A percentile compares a stretch with the other conserved stretches of the same genome.
These are phyloP conservation scores for Mormyrops attenuatus DNA, from an alignment of 2,797 vertebrate genomes.

Conservation along the genomic window DNA sequence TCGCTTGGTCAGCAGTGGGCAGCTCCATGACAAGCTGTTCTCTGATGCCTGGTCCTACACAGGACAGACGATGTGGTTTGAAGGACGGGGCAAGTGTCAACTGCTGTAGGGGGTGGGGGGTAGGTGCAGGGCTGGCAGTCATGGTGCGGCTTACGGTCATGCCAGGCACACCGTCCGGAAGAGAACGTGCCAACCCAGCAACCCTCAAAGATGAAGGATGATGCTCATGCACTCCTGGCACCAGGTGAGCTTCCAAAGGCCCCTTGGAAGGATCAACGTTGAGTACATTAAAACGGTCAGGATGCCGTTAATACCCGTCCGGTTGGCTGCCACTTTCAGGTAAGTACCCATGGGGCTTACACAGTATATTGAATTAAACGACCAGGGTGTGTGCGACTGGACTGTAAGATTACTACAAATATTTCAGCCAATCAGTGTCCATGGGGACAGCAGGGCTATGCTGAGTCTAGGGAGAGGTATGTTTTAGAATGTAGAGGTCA, in stretches of 20 bases:
- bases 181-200: neutral
- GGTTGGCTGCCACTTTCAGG: slow-evolving; percentile 10
- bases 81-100: neutral
- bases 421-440: slow-evolving; percentile 12
- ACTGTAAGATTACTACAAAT: neutral
- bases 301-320: slow-evolving; percentile 35
- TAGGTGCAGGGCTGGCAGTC: neutral
- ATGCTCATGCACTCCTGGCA: neutral
- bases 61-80: neutral
- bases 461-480: neutral
- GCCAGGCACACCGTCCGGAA: neutral
- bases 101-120: neutral
- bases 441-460: neutral
- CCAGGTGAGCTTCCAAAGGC: neutral
- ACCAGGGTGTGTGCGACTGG: neutral
- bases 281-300: slow-evolving; percentile 57
- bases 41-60: neutral
- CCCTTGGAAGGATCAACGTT: neutral
- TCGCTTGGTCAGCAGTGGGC: neutral
- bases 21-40: neutral
- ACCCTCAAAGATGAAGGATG: neutral
- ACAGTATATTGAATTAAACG: slow-evolving; percentile 29
- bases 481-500: neutral
- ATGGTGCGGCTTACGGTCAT: neutral
- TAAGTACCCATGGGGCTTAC: slow-evolving; percentile 48